Percentiles rank a stretch among this genome's conserved stretches.
phyloP scores from a whole-genome alignment of 2,888 invertebrate genomes.

The Gortyna flavago region DNA sequence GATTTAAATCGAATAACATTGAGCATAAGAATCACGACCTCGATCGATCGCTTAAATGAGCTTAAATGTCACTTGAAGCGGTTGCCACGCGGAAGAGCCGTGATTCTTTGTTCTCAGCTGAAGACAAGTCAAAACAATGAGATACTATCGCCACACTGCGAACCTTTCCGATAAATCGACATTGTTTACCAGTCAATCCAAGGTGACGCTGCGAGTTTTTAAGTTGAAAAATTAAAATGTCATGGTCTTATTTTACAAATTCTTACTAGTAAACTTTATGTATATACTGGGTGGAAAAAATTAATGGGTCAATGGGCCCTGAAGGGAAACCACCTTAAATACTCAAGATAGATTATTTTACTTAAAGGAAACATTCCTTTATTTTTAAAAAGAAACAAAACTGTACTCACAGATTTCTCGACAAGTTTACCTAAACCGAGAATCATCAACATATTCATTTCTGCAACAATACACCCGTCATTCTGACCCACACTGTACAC shows the following conservation, averaged over 20 bases:
- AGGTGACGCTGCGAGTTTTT: slow-evolving; percentile 59
- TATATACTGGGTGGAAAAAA: too few species aligned
- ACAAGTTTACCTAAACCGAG: too few species aligned
- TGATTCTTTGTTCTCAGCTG: slow-evolving; percentile 82
- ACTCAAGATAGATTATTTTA: too few species aligned
- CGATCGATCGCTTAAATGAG: slow-evolving; percentile 87
- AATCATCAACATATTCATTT: too few species aligned
- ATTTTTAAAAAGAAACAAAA: too few species aligned
- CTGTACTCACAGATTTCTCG: too few species aligned
- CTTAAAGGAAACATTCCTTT: too few species aligned
- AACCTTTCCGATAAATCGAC: slow-evolving; percentile 76
- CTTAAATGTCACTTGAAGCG: slow-evolving; percentile 86
- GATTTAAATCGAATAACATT: slow-evolving; percentile 69
- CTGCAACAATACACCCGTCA: too few species aligned
- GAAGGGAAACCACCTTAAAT: too few species aligned
- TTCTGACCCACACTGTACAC: too few species aligned
- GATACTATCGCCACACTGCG: slow-evolving; percentile 78
- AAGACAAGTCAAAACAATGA: slow-evolving; percentile 83
- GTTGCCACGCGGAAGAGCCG: slow-evolving; percentile 85
- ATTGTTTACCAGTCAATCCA: slow-evolving; percentile 68
- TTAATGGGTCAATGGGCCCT: too few species aligned
- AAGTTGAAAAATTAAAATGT: slow-evolving; percentile 67
- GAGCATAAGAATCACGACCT: slow-evolving; percentile 81
- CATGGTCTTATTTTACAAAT: slow-evolving; percentile 43
- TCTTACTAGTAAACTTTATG: background rate